Conservation (phyloP, 2,888 invertebrate species). For the Embidobia sp. region DNA sequence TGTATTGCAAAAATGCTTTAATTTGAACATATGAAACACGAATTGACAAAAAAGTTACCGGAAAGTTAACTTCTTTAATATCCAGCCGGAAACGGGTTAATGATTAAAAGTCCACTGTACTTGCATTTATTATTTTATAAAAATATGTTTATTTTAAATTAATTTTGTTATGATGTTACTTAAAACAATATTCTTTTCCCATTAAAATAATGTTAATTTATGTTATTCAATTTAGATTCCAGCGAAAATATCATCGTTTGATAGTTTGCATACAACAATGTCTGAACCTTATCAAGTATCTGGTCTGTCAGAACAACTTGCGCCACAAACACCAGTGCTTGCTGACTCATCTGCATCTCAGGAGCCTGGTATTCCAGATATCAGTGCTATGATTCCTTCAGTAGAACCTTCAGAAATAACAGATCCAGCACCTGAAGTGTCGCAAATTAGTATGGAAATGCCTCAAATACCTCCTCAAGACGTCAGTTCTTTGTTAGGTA, state of each 20-base stretch:
- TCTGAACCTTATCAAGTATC: conserved; percentile 56
- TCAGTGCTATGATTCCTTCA: conserved; percentile 75
- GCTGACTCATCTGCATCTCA: conserved; percentile 73
- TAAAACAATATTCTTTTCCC: too few species aligned
- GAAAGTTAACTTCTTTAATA: too few species aligned
- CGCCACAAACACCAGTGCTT: conserved; percentile 72
- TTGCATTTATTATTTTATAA: too few species aligned
- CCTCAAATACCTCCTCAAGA: conserved; percentile 77
- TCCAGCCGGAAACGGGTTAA: too few species aligned
- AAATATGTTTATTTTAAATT: too few species aligned
- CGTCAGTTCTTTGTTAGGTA: conserved; percentile 72
- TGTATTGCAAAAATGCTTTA: too few species aligned
- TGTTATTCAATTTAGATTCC: conserved; percentile 31
- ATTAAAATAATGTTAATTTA: too few species aligned
- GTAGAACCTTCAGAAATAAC: conserved; percentile 72
- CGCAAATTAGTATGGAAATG: conserved; percentile 77
- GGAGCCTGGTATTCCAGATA: conserved; percentile 75
- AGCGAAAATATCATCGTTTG: conserved; percentile 22
- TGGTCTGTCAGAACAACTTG: conserved; percentile 47
- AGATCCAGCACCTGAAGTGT: conserved; percentile 80
- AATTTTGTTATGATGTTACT: too few species aligned
- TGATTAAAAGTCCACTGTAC: too few species aligned
- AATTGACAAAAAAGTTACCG: too few species aligned
- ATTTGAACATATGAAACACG: too few species aligned
- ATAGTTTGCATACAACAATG: conserved; percentile 29